phyloP scores from a whole-genome alignment of 2,797 vertebrate species.

The Eulemur rubriventer region DNA sequence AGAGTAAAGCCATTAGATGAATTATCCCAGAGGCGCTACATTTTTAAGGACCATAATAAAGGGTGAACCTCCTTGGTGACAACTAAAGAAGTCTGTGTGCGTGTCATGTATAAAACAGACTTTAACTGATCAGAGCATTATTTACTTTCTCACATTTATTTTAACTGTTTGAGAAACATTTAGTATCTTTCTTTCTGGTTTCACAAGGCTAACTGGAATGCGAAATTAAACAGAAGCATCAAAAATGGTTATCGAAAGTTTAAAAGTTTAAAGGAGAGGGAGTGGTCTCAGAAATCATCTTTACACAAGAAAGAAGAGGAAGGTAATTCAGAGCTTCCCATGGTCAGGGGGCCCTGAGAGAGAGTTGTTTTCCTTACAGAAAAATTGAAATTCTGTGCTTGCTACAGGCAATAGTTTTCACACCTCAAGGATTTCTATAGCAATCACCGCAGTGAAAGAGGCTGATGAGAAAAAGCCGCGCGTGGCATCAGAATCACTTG shows the following conservation, averaged over 20 bases:
- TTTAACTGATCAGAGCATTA: background rate
- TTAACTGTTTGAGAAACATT: background rate
- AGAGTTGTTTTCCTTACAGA: background rate
- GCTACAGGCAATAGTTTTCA: background rate
- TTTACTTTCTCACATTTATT: background rate
- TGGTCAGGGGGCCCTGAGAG: too few species aligned
- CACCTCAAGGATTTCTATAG: background rate
- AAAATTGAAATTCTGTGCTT: background rate
- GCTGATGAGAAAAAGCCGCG: background rate
- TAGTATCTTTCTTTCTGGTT: background rate
- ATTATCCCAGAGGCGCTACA: background rate
- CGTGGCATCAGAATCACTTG: background rate
- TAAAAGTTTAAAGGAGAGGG: background rate
- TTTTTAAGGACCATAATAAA: background rate
- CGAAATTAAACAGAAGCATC: background rate
- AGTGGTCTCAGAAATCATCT: background rate
- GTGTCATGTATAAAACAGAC: background rate
- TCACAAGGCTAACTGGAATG: background rate
- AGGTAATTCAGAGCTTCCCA: accelerated
- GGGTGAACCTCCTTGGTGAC: background rate
- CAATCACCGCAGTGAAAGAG: background rate
- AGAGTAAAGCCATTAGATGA: background rate
- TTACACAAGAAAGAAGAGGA: background rate
- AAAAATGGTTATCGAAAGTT: background rate
- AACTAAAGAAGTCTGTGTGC: background rate